Percentiles rank a stretch among this genome's conserved stretches.
These are phyloP conservation scores for Zaprionus lachaisei DNA, from an alignment of 1,140 invertebrate species.

Conservation along the genomic window DNA sequence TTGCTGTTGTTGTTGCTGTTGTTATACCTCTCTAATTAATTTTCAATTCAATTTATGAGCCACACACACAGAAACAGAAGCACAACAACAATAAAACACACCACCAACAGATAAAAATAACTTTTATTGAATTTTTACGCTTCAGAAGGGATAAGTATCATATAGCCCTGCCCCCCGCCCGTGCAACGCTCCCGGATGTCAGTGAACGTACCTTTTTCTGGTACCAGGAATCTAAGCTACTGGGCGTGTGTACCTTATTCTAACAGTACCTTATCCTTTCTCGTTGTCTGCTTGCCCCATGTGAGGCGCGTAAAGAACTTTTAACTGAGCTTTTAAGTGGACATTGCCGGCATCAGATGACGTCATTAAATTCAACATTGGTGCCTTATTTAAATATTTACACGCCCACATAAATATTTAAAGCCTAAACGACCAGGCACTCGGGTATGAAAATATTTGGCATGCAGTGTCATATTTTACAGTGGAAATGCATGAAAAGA, in stretches of 20 bases:
- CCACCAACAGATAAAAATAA: constrained; percentile 8
- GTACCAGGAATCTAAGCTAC: neutral
- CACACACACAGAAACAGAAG: constrained; percentile 3
- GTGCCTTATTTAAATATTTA: constrained; percentile 1
- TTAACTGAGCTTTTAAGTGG: constrained; percentile 1
- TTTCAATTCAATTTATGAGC: constrained; percentile 64
- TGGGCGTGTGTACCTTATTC: neutral
- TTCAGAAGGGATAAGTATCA: constrained; percentile 10
- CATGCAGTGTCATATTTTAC: constrained; percentile 5
- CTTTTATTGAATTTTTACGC: constrained; percentile 30
- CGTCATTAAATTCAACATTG: neutral
- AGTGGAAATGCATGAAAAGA: neutral
- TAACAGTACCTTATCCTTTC: neutral
- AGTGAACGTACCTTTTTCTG: neutral
- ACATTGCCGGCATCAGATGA: constrained; percentile 1
- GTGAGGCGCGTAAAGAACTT: neutral
- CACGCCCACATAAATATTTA: neutral
- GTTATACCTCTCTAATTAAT: constrained; percentile 60
- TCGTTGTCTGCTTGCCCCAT: neutral
- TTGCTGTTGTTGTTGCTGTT: neutral
- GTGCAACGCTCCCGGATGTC: neutral
- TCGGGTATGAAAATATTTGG: neutral
- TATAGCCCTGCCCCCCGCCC: neutral
- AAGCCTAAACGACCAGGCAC: neutral
- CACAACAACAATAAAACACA: neutral